Conservation (phyloP, 2,888 invertebrate genomes). For the Heliconius ismenius region DNA sequence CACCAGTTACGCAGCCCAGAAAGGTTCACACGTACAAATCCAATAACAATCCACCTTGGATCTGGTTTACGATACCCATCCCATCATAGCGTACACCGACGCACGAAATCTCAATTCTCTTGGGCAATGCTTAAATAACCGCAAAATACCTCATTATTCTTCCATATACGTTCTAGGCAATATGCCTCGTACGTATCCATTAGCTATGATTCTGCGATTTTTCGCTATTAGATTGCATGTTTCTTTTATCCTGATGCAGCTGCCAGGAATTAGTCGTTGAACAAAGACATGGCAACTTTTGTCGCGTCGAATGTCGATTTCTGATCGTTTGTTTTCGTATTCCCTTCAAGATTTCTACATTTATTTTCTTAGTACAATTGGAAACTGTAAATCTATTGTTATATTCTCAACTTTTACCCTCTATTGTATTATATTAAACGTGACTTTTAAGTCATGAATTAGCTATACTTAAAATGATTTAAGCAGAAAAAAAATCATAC, state of each 20-base stretch:
- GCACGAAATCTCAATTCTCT: constrained; percentile 79
- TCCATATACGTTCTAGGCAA: constrained; percentile 79
- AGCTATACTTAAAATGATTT: constrained; percentile 44
- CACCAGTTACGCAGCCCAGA: constrained; percentile 19
- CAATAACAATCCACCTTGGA: constrained; percentile 70
- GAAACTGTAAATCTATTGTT: constrained; percentile 71
- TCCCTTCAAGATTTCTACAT: constrained; percentile 63
- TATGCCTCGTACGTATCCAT: constrained; percentile 63
- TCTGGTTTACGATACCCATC: constrained; percentile 68
- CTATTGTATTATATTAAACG: constrained; percentile 47
- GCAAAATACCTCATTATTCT: constrained; percentile 81
- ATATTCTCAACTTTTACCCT: constrained; percentile 55
- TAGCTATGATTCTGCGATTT: constrained; percentile 74
- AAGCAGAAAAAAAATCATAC: constrained; percentile 69
- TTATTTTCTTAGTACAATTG: constrained; percentile 67
- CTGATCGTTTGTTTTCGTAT: constrained; percentile 57
- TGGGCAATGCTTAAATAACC: constrained; percentile 79
- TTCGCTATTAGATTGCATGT: constrained; percentile 65
- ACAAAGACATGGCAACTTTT: constrained; percentile 77
- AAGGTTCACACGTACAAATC: constrained; percentile 67
- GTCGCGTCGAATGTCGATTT: constrained; percentile 66
- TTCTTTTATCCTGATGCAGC: constrained; percentile 73
- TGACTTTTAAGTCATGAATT: constrained; percentile 62
- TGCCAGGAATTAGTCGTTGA: constrained; percentile 65
- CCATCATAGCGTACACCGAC: constrained; percentile 67